Conservation (phyloP, 2,113 vertebrate genomes). For the Larimichthys polyactis region DNA sequence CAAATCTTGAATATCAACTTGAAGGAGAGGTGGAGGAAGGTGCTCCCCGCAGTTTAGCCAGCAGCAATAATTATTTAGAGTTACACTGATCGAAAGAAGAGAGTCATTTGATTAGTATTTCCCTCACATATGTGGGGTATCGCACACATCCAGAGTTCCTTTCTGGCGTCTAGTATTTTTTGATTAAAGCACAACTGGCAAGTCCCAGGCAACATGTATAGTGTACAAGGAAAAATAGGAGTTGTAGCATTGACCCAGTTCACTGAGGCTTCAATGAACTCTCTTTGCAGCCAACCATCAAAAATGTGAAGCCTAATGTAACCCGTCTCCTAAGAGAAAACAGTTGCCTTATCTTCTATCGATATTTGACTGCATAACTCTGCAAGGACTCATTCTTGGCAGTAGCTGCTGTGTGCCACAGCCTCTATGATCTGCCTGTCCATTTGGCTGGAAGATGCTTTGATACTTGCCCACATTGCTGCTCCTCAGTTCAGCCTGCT, state of each 20-base stretch:
- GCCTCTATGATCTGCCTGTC: slow-evolving; percentile 46
- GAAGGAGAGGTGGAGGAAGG: slow-evolving; percentile 37
- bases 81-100: slow-evolving; percentile 29
- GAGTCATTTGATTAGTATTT: slow-evolving; percentile 41
- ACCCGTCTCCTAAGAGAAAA: slow-evolving; percentile 42
- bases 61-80: slow-evolving; percentile 63
- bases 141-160: slow-evolving; percentile 7
- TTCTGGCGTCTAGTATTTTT: slow-evolving; percentile 22
- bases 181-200: slow-evolving; percentile 29
- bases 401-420: slow-evolving; percentile 36
- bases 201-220: slow-evolving; percentile 19
- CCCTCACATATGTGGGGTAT: slow-evolving; percentile 11
- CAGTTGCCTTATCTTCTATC: slow-evolving; percentile 39
- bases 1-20: slow-evolving; percentile 59
- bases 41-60: slow-evolving; percentile 55
- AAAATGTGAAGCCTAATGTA: slow-evolving; percentile 42
- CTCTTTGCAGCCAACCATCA: slow-evolving; percentile 39
- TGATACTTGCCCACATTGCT: slow-evolving; percentile 49
- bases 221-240: slow-evolving; percentile 23
- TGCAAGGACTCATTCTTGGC: slow-evolving; percentile 46
- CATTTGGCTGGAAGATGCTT: slow-evolving; percentile 42
- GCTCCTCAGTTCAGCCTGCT: slow-evolving; percentile 40
- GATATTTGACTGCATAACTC: slow-evolving; percentile 54
- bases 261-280: slow-evolving; percentile 45
- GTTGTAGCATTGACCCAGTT: slow-evolving; percentile 58